Base-by-base conservation (phyloP, 2,113 vertebrate species). In the Amazona vittata region DNA sequence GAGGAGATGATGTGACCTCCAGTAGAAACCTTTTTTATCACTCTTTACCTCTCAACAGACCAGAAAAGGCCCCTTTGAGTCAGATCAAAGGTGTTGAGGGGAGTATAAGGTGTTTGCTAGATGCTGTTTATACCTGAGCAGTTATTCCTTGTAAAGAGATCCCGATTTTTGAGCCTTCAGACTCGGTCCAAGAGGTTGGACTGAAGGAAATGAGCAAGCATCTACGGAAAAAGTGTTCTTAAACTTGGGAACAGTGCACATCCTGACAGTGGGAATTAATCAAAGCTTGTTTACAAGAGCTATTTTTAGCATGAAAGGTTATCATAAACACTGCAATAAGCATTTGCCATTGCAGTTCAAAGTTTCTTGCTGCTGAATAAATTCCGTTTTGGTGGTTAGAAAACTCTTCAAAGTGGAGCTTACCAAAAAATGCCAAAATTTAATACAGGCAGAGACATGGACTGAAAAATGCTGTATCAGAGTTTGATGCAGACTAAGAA, bases 241-340 rank as follows among this genome's bases (percentile, higher is more conserved):
- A 96, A 97, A 95, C 97, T 97, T 96, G 95, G 90, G 95, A 97
- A 96, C 95, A 86, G 81, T 70, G 94, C 93, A 98, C 96, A 98
- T 98, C 98, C 98, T 98, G 98, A 96, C 97, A 97, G 96, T 96
- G 93, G 94, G 97, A 98, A 98, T 98, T 97, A 98, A 98, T 98
- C 98, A 98, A 97, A 98, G 98, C 94, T 97, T 98, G 98, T 98
- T 98, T 98, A 98, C 96, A 39, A 62, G 73, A 77, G 55, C 87
- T 98, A 98, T 98, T 98, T 98, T 98, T 98, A 98, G 98, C 97
- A 96, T 97, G 83, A 97, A 98, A 98, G 96, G 88, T 96, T 92
- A 94, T 95, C 92, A 96, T 96, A 89, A 95, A 97, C 96, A 94
- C 91, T 89, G 75, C 43, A 92, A 86, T 47, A 55, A 90, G 53